These are phyloP conservation scores for Zaprionus kolodkinae DNA, from an alignment of 1,140 invertebrate genomes.

Conservation along the genomic window DNA sequence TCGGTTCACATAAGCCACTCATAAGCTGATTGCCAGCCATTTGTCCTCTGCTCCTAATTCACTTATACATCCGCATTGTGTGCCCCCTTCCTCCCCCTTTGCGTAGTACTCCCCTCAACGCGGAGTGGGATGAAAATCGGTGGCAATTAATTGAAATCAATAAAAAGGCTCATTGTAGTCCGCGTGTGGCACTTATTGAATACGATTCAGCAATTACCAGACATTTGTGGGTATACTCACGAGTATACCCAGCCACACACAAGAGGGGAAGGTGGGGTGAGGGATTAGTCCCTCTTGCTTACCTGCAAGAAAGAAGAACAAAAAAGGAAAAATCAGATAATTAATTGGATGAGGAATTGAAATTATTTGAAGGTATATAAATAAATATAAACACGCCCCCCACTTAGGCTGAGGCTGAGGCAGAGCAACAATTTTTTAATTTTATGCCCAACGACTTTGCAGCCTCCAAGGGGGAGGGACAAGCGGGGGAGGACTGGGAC, in stretches of 20 bases:
- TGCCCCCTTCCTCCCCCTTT: background rate
- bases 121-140: slow-evolving; percentile 28
- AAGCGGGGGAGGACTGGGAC: background rate
- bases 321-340: slow-evolving; percentile 36
- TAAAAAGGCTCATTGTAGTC: slow-evolving; percentile 52
- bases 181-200: slow-evolving; percentile 39
- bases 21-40: slow-evolving; percentile 73
- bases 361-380: background rate
- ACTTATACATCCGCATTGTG: slow-evolving; percentile 58
- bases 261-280: too few relatives aligned
- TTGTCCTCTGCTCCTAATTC: slow-evolving; percentile 67
- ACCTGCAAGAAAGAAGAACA: slow-evolving; percentile 26
- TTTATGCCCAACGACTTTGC: slow-evolving; percentile 74
- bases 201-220: slow-evolving; percentile 46
- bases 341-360: slow-evolving; percentile 43
- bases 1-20: slow-evolving; percentile 70
- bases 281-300: background rate
- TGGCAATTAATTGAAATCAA: slow-evolving; percentile 78
- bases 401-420: background rate
- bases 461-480: slow-evolving; percentile 31
- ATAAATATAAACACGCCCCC: slow-evolving; percentile 1
- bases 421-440: slow-evolving; percentile 62
- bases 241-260: background rate
- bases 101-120: background rate
- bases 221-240: background rate